Conservation (phyloP, 2,113 vertebrate genomes). For the Chionodraco myersi region DNA sequence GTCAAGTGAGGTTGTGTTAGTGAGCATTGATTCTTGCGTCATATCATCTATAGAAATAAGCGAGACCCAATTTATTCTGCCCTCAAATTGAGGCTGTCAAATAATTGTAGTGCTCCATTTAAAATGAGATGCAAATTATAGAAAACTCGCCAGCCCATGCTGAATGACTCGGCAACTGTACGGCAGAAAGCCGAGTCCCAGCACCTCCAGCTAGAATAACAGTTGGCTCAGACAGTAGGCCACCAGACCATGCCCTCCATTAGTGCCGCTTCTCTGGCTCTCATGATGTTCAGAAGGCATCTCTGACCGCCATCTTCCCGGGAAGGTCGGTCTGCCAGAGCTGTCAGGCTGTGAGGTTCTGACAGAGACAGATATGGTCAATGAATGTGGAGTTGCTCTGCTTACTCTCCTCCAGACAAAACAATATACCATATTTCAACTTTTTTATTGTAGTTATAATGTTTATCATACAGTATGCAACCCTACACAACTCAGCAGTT, state of each 20-base stretch:
- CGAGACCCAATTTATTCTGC: not conserved
- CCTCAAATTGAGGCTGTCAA: conserved; percentile 25
- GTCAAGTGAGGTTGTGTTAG: not conserved
- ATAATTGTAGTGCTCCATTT: conserved; percentile 13
- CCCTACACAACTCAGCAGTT: not conserved
- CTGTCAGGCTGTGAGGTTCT: conserved; percentile 15
- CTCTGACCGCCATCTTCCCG: conserved; percentile 71
- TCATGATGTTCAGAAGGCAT: conserved; percentile 59
- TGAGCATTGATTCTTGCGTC: conserved; percentile 16
- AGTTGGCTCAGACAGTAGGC: conserved; percentile 66
- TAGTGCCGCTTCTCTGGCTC: conserved; percentile 61
- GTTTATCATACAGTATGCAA: not conserved
- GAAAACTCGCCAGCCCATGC: conserved; percentile 19
- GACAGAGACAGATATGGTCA: conserved; percentile 13
- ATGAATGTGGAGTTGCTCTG: conserved; percentile 4
- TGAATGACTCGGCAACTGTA: conserved; percentile 61
- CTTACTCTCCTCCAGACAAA: not conserved
- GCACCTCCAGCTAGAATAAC: conserved; percentile 41
- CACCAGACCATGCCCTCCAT: conserved; percentile 69
- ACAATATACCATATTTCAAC: not conserved
- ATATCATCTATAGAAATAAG: conserved; percentile 35
- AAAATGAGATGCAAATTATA: conserved; percentile 15
- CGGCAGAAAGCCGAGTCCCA: conserved; percentile 40
- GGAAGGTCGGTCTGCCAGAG: conserved; percentile 36
- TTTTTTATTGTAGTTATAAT: not conserved